These are phyloP conservation scores for Limonius californicus DNA, from an alignment of 1,140 invertebrate genomes.

Conservation along the genomic window DNA sequence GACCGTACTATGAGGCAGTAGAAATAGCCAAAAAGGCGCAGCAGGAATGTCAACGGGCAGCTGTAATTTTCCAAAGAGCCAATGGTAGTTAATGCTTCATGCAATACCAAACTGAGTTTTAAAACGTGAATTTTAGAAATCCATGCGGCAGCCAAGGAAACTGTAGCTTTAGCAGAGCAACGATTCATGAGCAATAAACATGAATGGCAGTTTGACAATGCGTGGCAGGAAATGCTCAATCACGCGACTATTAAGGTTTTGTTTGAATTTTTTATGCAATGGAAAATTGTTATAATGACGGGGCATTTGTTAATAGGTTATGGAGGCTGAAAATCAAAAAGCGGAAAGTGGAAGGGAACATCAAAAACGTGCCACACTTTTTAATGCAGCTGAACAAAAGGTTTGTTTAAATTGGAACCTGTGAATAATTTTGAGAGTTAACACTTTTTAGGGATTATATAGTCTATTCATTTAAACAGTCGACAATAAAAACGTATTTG, in stretches of 20 bases:
- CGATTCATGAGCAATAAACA: conserved; percentile 76
- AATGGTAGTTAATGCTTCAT: conserved; percentile 61
- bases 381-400: conserved; percentile 73
- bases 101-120: neutral
- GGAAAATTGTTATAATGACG: conserved; percentile 5
- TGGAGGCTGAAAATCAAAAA: conserved; percentile 87
- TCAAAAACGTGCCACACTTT: conserved; percentile 69
- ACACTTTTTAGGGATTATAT: no score
- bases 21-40: conserved; percentile 67
- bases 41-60: conserved; percentile 82
- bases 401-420: no score
- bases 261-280: neutral
- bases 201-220: conserved; percentile 83
- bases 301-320: conserved; percentile 64
- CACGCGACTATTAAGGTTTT: conserved; percentile 85
- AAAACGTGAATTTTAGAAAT: conserved; percentile 55
- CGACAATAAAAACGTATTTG: no score
- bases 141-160: conserved; percentile 93
- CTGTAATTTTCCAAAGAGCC: conserved; percentile 87
- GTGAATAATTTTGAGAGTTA: no score
- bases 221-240: conserved; percentile 98
- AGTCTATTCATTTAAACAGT: no score
- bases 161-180: conserved; percentile 86
- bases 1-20: conserved; percentile 86
- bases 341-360: conserved; percentile 83